Conservation (phyloP, 2,113 vertebrate genomes). For the Coracopsis vasa region DNA sequence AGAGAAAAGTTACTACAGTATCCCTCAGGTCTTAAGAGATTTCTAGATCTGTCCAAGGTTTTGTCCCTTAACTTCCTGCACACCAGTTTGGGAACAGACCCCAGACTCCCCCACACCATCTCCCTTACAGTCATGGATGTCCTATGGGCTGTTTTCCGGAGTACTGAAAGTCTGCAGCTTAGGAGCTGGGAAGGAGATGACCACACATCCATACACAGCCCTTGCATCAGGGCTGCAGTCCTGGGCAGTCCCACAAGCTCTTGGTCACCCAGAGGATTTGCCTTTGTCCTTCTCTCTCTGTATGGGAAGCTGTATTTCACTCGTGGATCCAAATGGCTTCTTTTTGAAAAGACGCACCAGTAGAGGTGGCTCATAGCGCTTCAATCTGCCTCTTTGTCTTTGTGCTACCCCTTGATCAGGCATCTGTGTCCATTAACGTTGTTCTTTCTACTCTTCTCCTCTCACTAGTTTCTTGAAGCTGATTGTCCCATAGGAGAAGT, state of each 20-base stretch:
- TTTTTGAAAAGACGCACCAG: not conserved
- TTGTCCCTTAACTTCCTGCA: not conserved
- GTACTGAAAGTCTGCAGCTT: not conserved
- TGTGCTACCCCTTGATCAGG: rapidly evolving
- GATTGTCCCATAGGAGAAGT: rapidly evolving
- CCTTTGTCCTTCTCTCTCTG: not conserved
- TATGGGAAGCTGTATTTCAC: not conserved
- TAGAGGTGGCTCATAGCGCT: rapidly evolving
- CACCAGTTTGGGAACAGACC: not conserved
- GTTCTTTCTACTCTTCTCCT: not conserved
- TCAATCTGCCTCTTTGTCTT: not conserved
- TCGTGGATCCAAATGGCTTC: not conserved
- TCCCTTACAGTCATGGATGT: not conserved
- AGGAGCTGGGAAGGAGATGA: not conserved
- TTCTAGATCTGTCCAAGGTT: not conserved
- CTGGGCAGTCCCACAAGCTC: rapidly evolving
- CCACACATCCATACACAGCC: rapidly evolving
- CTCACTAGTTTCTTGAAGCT: not conserved
- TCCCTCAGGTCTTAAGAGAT: not conserved
- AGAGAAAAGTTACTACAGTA: not conserved
- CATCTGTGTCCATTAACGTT: not conserved
- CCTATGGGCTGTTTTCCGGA: rapidly evolving
- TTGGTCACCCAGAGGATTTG: not conserved
- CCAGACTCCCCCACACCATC: rapidly evolving
- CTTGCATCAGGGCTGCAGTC: not conserved